These are phyloP conservation scores for Osedax frankpressi DNA, from an alignment of 2,888 invertebrate genomes.

Conservation along the genomic window DNA sequence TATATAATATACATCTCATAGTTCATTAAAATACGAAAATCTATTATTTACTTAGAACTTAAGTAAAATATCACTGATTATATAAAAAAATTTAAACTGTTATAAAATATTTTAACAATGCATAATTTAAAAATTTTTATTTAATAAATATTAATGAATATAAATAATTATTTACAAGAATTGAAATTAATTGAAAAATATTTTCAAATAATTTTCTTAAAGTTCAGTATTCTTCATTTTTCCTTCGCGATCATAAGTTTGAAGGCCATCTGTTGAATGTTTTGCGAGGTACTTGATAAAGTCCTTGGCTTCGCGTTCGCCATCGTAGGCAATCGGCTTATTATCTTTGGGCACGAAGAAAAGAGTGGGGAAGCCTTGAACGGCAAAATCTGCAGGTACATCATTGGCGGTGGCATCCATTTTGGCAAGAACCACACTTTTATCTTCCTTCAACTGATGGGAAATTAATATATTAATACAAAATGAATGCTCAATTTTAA, in stretches of 20 bases:
- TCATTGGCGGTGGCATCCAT: slow-evolving; percentile 98
- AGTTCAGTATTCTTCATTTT: slow-evolving; percentile 41
- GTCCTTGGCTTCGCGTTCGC: slow-evolving; percentile 81
- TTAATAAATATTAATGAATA: too few relatives aligned
- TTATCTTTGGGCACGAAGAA: slow-evolving; percentile 81
- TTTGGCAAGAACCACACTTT: slow-evolving; percentile 61
- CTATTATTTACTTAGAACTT: too few relatives aligned
- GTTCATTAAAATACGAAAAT: too few relatives aligned
- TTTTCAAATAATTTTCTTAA: too few relatives aligned
- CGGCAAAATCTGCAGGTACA: slow-evolving; percentile 77
- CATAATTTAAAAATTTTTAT: neutral
- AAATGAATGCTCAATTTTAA: neutral
- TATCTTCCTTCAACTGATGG: slow-evolving; percentile 23
- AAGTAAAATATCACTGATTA: too few relatives aligned
- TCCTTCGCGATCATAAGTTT: slow-evolving; percentile 74
- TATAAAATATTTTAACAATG: neutral
- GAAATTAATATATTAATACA: neutral
- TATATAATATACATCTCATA: too few relatives aligned
- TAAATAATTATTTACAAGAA: too few relatives aligned
- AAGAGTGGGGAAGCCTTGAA: slow-evolving; percentile 91
- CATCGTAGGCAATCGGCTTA: slow-evolving; percentile 52
- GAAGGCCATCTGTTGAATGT: slow-evolving; percentile 74
- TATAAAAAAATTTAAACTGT: too few relatives aligned
- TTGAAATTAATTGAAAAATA: too few relatives aligned
- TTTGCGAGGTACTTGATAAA: slow-evolving; percentile 86